Evolutionary conservation across 1,140 invertebrate genomes (phyloP).

Genomic region (Frieseomelitta varia): DNA sequence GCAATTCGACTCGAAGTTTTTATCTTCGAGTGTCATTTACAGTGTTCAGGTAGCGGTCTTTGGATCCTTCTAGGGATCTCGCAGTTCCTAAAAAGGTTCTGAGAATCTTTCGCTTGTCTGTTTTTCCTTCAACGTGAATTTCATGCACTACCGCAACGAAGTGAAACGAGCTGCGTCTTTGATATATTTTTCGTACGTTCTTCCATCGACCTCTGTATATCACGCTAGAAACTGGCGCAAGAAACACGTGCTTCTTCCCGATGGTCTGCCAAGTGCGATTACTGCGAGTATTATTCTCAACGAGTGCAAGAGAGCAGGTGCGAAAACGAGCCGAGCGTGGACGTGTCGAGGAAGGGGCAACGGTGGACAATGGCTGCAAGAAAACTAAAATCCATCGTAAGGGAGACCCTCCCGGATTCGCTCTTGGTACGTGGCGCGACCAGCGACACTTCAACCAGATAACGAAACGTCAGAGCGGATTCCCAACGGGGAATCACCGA

Average conservation of each 20-base stretch:
- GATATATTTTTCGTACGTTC: too few relatives aligned
- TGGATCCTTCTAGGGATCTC: too few relatives aligned
- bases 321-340: constrained; percentile 5
- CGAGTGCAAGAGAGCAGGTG: constrained; percentile 6
- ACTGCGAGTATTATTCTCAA: not conserved
- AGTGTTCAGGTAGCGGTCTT: too few relatives aligned
- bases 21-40: too few relatives aligned
- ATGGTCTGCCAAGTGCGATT: not conserved
- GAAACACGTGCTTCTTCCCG: constrained; percentile 1
- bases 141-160: too few relatives aligned
- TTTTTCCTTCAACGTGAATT: too few relatives aligned
- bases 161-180: too few relatives aligned
- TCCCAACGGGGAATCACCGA: not conserved
- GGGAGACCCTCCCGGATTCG: not conserved
- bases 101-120: too few relatives aligned
- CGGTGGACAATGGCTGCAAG: not conserved
- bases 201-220: not conserved
- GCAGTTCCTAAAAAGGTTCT: too few relatives aligned
- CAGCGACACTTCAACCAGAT: not conserved
- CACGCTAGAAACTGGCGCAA: not conserved
- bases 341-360: not conserved
- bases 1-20: too few relatives aligned
- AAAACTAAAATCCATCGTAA: constrained; percentile 12
- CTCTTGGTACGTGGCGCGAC: not conserved
- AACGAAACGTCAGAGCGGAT: not conserved